Evolutionary conservation across 2,797 vertebrate genomes (phyloP), one percentile per base, ranked within the genome.

Genomic region (Ciconia nigra): DNA sequence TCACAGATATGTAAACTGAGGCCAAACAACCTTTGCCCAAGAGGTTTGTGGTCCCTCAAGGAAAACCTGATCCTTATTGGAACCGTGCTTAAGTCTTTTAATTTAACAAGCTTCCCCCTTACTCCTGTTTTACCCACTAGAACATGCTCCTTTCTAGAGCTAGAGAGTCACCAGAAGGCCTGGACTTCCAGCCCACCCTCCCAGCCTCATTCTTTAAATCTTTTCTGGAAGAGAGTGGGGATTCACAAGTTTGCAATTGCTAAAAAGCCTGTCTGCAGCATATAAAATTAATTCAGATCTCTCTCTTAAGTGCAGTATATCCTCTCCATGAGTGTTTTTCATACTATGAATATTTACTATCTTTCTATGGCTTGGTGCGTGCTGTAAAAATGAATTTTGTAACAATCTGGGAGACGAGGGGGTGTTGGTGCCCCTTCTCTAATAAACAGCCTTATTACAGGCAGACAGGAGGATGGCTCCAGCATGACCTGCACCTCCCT

Each of bases 291-390:
- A 90, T 91, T 84, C 82, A 84, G 24, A 74, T 89, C 72, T 91
- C 84, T 90, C 91, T 93, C 92, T 81, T 87, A 89, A 87, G 89
- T 87, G 58, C 91, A 73, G 78, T 76, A 29, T 76, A 78, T 96
- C 92, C 93, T 85, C 54, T 89, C 92, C 83, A 10, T 18, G 85
- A 88, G 87, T 77, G 46, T 95, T 97, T 97, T 76, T 83, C 91
- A n/a, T 76, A 29, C 89, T 29, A 73, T 97, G 96, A 96, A 96
- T 97, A 97, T 97, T 97, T 96, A 96, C 92, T 95, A 90, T 90
- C 85, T 96, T 79, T 77, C 92, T 31, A 11, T 76, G 93, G 35
- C 85, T 91, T 42, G 42, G 72, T 70, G 54, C 65, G 10, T 7
- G 89, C 90, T 84, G 83, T 82, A 96, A 93, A 92, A 95, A 85